Evolutionary conservation across 1,140 invertebrate genomes (phyloP).

Genomic region (Ephestia elutella): DNA sequence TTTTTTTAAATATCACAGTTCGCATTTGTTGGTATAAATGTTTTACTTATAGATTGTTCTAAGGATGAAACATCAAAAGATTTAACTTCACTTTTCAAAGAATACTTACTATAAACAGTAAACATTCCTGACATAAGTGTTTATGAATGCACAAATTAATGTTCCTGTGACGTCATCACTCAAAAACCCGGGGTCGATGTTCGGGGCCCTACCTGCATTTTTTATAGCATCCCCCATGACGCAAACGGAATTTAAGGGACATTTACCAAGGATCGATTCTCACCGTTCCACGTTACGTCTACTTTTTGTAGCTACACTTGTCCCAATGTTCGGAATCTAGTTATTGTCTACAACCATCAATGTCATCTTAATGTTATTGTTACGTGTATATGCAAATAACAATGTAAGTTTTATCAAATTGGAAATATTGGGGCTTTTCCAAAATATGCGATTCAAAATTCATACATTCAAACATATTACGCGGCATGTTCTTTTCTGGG

Average conservation of each 20-base stretch:
- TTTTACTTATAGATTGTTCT: no score
- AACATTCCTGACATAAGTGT: constrained; percentile 19
- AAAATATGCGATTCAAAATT: no score
- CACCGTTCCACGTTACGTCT: constrained; percentile 3
- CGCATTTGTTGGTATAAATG: no score
- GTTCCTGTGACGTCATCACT: constrained; percentile 52
- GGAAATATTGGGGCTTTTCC: no score
- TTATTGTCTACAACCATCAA: neutral
- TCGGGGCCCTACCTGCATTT: constrained; percentile 68
- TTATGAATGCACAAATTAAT: constrained; percentile 32
- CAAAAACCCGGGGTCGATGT: constrained; percentile 62
- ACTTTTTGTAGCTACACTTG: constrained; percentile 7
- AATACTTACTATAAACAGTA: no score
- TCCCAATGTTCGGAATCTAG: neutral
- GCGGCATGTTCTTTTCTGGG: no score
- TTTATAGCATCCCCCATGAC: constrained; percentile 62
- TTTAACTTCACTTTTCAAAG: no score
- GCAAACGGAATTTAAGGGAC: constrained; percentile 42
- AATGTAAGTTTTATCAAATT: no score
- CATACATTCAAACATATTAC: no score
- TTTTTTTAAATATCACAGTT: no score
- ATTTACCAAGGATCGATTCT: constrained; percentile 19
- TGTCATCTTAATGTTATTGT: neutral
- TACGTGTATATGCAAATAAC: neutral
- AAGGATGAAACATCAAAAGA: no score